Conservation (phyloP, 1,140 invertebrate genomes). For the Bursaphelenchus mucronatus region DNA sequence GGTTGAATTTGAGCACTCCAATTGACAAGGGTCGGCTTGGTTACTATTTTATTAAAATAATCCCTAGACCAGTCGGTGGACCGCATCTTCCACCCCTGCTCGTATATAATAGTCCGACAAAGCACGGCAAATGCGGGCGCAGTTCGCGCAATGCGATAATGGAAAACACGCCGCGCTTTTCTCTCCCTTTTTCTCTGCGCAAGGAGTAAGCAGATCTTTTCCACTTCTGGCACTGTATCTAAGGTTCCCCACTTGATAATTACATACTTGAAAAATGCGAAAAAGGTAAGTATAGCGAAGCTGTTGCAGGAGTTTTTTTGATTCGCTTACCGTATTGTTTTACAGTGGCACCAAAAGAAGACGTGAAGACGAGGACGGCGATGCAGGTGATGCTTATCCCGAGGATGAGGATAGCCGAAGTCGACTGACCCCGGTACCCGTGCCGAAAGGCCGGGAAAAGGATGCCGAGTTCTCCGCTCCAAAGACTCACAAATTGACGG, state of each 20-base stretch:
- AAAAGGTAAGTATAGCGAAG: background rate
- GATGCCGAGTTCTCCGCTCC: conserved; percentile 52
- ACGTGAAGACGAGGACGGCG: conserved; percentile 47
- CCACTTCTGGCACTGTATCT: background rate
- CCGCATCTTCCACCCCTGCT: too few relatives aligned
- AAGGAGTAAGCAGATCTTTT: background rate
- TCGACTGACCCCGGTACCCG: conserved; percentile 32
- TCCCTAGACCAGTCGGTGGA: too few relatives aligned
- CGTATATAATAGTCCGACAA: too few relatives aligned
- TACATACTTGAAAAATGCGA: background rate
- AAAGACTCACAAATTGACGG: conserved; percentile 50
- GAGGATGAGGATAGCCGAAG: conserved; percentile 50
- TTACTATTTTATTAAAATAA: too few relatives aligned
- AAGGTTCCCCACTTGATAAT: background rate
- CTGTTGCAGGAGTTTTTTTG: background rate
- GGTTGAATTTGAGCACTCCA: too few relatives aligned
- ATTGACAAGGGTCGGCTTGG: too few relatives aligned
- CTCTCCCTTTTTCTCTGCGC: background rate
- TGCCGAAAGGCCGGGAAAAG: conserved; percentile 56
- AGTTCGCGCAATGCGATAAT: background rate
- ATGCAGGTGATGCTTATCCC: conserved; percentile 33
- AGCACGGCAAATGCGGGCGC: too few relatives aligned
- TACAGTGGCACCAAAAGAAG: conserved; percentile 35
- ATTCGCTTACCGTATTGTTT: conserved; percentile 6
- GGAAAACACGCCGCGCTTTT: background rate